Evolutionary conservation across 1,140 invertebrate species (phyloP).

Genomic region (Psilanteris sp.): DNA sequence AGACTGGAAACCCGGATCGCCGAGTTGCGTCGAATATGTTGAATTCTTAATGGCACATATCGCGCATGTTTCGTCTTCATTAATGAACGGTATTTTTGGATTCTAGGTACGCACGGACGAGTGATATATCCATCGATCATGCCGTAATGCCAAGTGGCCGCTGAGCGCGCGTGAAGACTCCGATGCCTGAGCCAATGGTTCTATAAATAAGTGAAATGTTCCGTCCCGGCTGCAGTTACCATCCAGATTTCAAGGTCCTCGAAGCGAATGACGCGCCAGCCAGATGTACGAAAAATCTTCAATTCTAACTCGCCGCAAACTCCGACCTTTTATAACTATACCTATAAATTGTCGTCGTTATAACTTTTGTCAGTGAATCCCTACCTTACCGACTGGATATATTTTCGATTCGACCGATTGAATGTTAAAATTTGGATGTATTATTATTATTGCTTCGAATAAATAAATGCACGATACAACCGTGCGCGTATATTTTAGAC

Average conservation of each 20-base stretch:
- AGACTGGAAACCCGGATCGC: too few relatives aligned
- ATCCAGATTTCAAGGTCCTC: slow-evolving; percentile 59
- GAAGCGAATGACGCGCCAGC: slow-evolving; percentile 26
- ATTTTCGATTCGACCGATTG: too few relatives aligned
- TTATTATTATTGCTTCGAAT: too few relatives aligned
- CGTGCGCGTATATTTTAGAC: too few relatives aligned
- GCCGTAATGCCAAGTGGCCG: slow-evolving; percentile 51
- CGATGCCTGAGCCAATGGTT: slow-evolving; percentile 52
- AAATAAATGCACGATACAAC: too few relatives aligned
- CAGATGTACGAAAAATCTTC: slow-evolving; percentile 54
- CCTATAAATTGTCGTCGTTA: too few relatives aligned
- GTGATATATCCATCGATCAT: slow-evolving; percentile 57
- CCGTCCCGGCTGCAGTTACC: slow-evolving; percentile 56
- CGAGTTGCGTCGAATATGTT: too few relatives aligned
- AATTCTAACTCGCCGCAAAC: too few relatives aligned
- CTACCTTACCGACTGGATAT: too few relatives aligned
- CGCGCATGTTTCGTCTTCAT: slow-evolving; percentile 11
- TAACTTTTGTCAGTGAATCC: too few relatives aligned
- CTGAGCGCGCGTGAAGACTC: slow-evolving; percentile 30
- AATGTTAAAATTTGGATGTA: too few relatives aligned
- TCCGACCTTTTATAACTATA: too few relatives aligned
- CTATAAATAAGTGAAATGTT: slow-evolving; percentile 63
- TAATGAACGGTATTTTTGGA: slow-evolving; percentile 54
- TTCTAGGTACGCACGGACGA: slow-evolving; percentile 13
- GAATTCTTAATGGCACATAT: background rate